A percentile compares a stretch with the other conserved stretches of the same genome.
Conservation (phyloP, 2,888 invertebrate genomes). For the Mylabris sibirica region DNA sequence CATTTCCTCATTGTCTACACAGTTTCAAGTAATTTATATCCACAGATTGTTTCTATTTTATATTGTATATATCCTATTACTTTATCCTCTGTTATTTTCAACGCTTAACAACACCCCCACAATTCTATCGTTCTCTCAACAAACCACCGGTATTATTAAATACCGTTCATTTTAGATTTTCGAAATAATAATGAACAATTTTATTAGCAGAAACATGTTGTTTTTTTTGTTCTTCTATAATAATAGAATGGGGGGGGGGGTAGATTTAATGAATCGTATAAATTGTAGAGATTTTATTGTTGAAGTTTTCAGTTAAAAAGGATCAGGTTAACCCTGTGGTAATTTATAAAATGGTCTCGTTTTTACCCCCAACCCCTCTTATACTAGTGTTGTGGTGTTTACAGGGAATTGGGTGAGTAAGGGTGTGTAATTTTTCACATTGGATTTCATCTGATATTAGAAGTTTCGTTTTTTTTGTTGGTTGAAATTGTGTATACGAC, state of each 20-base stretch:
- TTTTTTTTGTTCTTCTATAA: not conserved
- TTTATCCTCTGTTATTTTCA: not conserved
- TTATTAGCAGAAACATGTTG: not conserved
- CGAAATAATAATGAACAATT: not conserved
- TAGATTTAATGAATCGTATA: not conserved
- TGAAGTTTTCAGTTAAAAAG: not conserved
- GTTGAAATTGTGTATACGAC: not conserved
- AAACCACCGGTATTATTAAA: not conserved
- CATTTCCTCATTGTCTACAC: constrained; percentile 7
- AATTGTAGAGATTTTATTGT: not conserved
- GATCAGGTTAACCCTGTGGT: not conserved
- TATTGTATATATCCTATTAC: not conserved
- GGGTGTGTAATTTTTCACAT: constrained; percentile 1
- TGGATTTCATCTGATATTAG: not conserved
- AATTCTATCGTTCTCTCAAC: too few relatives aligned
- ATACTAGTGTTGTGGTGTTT: not conserved
- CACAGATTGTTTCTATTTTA: constrained; percentile 4
- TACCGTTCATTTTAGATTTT: not conserved
- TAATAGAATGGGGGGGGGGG: not conserved
- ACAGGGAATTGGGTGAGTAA: not conserved
- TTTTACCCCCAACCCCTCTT: too few relatives aligned
- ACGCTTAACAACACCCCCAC: not conserved
- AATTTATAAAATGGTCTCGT: not conserved
- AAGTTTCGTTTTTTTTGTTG: not conserved
- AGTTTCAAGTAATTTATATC: constrained; percentile 5